phyloP scores from a whole-genome alignment of 2,797 vertebrate genomes.

The Cossypha caffra region DNA sequence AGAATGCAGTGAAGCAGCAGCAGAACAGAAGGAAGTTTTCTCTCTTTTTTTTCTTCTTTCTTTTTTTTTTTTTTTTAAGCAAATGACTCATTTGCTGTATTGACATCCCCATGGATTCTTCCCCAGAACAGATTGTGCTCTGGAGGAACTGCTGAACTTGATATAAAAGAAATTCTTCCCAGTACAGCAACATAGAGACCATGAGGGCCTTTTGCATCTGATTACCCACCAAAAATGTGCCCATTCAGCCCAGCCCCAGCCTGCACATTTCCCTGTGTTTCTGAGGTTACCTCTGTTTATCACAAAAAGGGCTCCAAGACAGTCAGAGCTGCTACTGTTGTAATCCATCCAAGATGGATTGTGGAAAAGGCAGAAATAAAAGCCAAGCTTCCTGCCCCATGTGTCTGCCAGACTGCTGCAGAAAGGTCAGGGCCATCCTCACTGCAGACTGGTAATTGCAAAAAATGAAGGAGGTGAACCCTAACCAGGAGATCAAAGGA shows the following conservation, averaged over 20 bases:
- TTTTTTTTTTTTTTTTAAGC: not conserved
- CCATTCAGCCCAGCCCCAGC: constrained; percentile 11
- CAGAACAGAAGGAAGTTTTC: not conserved
- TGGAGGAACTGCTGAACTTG: not conserved
- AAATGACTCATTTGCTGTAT: not conserved
- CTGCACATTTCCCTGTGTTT: not conserved
- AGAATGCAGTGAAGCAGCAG: not conserved
- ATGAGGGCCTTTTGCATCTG: not conserved
- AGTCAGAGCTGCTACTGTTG: constrained; percentile 70
- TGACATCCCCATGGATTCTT: constrained; percentile 6
- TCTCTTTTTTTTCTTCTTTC: not conserved
- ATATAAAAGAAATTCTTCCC: constrained; percentile 26
- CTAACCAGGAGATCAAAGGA: constrained; percentile 73
- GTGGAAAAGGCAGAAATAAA: constrained; percentile 59
- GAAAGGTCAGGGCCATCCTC: constrained; percentile 73
- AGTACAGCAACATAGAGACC: not conserved
- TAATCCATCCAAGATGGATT: constrained; percentile 74
- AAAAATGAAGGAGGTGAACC: constrained; percentile 72
- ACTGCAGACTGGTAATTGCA: constrained; percentile 73
- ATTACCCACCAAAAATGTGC: not conserved
- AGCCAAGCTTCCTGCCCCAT: constrained; percentile 75
- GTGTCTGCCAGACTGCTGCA: constrained; percentile 76
- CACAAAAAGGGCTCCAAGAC: constrained; percentile 53
- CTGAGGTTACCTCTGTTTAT: constrained; percentile 30
- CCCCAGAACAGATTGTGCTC: not conserved